Conservation (phyloP, 2,113 vertebrate genomes). For the Panurus biarmicus region DNA sequence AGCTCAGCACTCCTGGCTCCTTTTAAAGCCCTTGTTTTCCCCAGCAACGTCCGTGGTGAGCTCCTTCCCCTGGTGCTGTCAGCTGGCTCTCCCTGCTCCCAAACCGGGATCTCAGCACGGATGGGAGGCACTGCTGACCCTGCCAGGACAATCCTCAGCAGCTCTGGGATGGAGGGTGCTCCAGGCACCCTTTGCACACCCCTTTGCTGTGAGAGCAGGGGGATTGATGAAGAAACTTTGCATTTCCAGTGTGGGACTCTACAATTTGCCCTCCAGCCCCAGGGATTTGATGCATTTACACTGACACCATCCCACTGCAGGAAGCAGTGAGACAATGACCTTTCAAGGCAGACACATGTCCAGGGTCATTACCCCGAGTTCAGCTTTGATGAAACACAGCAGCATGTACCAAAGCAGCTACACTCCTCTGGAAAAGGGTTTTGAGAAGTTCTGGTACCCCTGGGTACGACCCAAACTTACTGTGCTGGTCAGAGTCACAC, state of each 20-base stretch:
- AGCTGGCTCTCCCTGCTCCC: background rate
- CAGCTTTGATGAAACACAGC: background rate
- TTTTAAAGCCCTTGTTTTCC: background rate
- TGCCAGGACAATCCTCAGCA: background rate
- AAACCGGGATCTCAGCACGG: accelerated
- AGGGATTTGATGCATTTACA: accelerated
- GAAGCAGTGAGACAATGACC: accelerated
- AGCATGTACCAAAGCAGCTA: accelerated
- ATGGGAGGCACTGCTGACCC: background rate
- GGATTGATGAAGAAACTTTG: accelerated
- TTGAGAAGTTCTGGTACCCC: no score
- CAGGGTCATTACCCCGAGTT: background rate
- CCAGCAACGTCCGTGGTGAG: accelerated
- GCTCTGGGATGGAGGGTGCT: background rate
- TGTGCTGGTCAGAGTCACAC: accelerated
- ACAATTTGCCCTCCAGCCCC: background rate
- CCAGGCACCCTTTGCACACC: background rate
- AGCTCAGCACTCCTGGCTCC: background rate
- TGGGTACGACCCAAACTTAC: accelerated
- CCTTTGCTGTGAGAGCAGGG: accelerated
- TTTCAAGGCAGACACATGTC: accelerated
- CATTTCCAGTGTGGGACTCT: accelerated
- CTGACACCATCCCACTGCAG: accelerated
- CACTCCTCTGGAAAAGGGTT: background rate
- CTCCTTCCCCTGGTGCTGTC: accelerated